Evolutionary conservation across 2,888 invertebrate species (phyloP), one percentile per base, ranked within the genome.

Genomic region (Parascotia fuliginaria): DNA sequence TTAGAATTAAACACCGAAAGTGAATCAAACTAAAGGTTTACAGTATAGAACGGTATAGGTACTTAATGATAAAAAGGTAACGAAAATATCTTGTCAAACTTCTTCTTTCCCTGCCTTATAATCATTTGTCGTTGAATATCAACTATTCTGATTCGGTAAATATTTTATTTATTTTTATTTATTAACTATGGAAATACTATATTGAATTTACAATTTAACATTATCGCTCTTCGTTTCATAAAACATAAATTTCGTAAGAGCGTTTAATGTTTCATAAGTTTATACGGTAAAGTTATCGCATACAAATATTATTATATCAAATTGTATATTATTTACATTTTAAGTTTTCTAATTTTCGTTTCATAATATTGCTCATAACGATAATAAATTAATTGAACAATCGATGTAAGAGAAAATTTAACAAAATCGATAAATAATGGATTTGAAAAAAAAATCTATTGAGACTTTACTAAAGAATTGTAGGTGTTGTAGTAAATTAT

Each of bases 401-500:
- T 13, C 12, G 13, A n/a, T 7, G 2, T 19, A 22, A 27, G n/a
- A 24, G n/a, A 19, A n/a, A 36, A 36, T 19, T 12, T 24, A 37
- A 6, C 11, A 12, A 37, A 32, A 22, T 22, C 5, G 29, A 32
- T 19, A 16, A 11, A 6, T 9, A 42, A 60, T 55, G 74, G 69
- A 72, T 73, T 75, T 73, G 66, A 73, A 54, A 38, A 53, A 63
- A 59, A 55, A 55, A 52, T 61, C 55, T 55, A 54, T 63, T 63
- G 59, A 67, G 61, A 67, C 61, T 65, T 50, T 51, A 57, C 58
- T 48, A 44, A 45, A 60, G 42, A 60, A 55, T 50, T 43, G 49
- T 50, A 53, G 24, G 37, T 42, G 34, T 46, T 11, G 37, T 62
- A 58, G 49, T 52, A 50, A 50, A 53, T 51, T 56, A 59, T 55